A percentile compares a stretch with the other conserved stretches of the same genome.
phyloP scores from a whole-genome alignment of 1,140 invertebrate species.

The Calephelis nemesis region DNA sequence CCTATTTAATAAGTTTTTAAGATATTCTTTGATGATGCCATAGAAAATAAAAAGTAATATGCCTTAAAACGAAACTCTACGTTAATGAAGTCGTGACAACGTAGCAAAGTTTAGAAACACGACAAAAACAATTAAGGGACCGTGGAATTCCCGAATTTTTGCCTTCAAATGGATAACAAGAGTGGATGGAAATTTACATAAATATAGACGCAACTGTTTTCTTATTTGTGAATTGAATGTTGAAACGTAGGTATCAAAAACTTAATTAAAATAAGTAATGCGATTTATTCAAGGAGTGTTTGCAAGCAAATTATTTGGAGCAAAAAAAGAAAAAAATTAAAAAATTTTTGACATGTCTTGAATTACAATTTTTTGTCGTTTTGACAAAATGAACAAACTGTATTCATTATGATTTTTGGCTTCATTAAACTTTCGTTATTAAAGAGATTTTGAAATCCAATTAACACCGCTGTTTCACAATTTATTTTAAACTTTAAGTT shows the following conservation, averaged over 20 bases:
- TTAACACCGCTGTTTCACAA: too few relatives aligned
- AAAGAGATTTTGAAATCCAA: too few relatives aligned
- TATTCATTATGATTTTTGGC: too few relatives aligned
- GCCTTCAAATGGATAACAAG: slow-evolving; percentile 20
- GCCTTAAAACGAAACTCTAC: neutral
- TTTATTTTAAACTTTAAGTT: too few relatives aligned
- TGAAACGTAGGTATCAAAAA: neutral
- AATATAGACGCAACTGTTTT: slow-evolving; percentile 19
- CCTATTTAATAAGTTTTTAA: too few relatives aligned
- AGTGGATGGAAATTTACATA: slow-evolving; percentile 19
- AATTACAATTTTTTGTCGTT: neutral
- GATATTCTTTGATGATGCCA: too few relatives aligned
- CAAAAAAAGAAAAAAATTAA: neutral
- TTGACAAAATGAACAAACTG: too few relatives aligned
- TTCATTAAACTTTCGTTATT: too few relatives aligned
- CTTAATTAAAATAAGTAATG: slow-evolving; percentile 8
- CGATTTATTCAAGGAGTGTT: neutral
- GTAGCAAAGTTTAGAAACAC: slow-evolving; percentile 13
- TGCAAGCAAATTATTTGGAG: neutral
- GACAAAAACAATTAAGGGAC: slow-evolving; percentile 22
- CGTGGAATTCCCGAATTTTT: slow-evolving; percentile 18
- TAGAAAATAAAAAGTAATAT: slow-evolving; percentile 1
- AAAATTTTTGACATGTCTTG: neutral
- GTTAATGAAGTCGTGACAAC: slow-evolving; percentile 20
- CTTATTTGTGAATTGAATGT: slow-evolving; percentile 14